phyloP scores from a whole-genome alignment of 2,888 invertebrate species.

The Peribatodes rhomboidaria region DNA sequence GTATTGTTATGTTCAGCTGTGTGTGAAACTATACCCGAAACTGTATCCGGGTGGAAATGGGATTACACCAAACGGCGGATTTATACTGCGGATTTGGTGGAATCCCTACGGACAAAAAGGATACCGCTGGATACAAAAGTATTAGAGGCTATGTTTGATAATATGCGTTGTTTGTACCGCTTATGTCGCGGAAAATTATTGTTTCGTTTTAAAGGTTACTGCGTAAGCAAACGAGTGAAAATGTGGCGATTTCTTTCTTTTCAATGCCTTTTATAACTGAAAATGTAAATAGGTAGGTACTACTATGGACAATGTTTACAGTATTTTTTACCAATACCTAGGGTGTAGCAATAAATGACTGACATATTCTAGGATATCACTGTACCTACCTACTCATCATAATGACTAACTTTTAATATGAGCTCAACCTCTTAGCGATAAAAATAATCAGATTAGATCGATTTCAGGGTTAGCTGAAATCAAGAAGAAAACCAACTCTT shows the following conservation, averaged over 20 bases:
- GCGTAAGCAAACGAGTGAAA: conserved; percentile 5
- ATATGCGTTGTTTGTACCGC: conserved; percentile 60
- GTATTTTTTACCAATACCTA: too few species aligned
- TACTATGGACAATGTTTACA: too few species aligned
- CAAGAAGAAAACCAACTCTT: too few species aligned
- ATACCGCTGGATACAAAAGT: conserved; percentile 63
- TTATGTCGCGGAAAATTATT: conserved; percentile 36
- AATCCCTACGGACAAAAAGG: conserved; percentile 73
- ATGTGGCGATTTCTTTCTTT: conserved; percentile 46
- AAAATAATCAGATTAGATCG: too few species aligned
- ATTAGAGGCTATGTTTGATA: conserved; percentile 72
- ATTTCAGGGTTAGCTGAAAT: too few species aligned
- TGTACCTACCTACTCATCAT: too few species aligned
- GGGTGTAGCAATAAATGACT: too few species aligned
- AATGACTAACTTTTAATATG: too few species aligned
- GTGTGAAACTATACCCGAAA: conserved; percentile 71
- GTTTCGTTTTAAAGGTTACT: conserved; percentile 14
- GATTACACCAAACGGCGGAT: conserved; percentile 79
- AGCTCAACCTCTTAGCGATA: too few species aligned
- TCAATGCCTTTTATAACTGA: neutral
- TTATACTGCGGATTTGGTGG: conserved; percentile 76
- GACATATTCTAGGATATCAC: too few species aligned
- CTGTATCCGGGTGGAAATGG: conserved; percentile 65
- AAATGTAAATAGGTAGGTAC: neutral
- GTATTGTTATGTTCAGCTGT: conserved; percentile 66